A percentile compares a stretch with the other conserved stretches of the same genome.
Conservation (phyloP, 2,113 vertebrate species). For the Clinocottus analis region DNA sequence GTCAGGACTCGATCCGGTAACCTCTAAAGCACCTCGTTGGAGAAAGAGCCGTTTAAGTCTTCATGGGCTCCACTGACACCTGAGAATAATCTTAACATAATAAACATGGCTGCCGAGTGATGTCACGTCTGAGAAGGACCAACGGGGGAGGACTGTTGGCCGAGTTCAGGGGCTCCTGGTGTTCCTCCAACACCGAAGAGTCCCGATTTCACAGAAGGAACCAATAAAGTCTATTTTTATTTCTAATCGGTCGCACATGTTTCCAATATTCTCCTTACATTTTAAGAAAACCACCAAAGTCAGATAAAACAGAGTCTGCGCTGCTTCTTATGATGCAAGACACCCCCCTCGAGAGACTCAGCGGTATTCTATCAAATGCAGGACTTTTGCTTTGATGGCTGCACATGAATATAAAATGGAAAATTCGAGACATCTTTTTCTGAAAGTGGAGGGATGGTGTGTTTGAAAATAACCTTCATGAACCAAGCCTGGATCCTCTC, state of each 20-base stretch:
- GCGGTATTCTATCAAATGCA: not conserved
- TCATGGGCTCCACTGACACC: slow-evolving; percentile 74
- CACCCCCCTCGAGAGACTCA: not conserved
- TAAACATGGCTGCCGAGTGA: slow-evolving; percentile 83
- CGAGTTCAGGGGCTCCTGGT: slow-evolving; percentile 45
- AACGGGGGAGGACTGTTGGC: slow-evolving; percentile 40
- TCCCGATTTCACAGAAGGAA: slow-evolving; percentile 26
- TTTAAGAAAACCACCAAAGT: slow-evolving; percentile 5
- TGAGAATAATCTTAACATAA: slow-evolving; percentile 79
- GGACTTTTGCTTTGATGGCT: not conserved
- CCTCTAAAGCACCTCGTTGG: slow-evolving; percentile 17
- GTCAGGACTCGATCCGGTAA: not conserved
- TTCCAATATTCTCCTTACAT: not conserved
- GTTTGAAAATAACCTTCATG: not conserved
- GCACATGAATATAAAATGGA: not conserved
- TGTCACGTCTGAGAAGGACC: slow-evolving; percentile 85
- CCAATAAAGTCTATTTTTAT: slow-evolving; percentile 38
- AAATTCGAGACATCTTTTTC: not conserved
- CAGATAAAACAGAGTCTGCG: slow-evolving; percentile 2
- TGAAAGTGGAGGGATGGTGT: not conserved
- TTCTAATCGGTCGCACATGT: slow-evolving; percentile 39
- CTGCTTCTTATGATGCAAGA: not conserved
- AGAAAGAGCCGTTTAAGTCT: slow-evolving; percentile 19
- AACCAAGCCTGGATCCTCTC: not conserved
- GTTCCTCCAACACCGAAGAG: slow-evolving; percentile 30